A percentile compares a stretch with the other conserved stretches of the same genome.
Conservation (phyloP, 2,797 vertebrate species). For the Synanceia verrucosa region DNA sequence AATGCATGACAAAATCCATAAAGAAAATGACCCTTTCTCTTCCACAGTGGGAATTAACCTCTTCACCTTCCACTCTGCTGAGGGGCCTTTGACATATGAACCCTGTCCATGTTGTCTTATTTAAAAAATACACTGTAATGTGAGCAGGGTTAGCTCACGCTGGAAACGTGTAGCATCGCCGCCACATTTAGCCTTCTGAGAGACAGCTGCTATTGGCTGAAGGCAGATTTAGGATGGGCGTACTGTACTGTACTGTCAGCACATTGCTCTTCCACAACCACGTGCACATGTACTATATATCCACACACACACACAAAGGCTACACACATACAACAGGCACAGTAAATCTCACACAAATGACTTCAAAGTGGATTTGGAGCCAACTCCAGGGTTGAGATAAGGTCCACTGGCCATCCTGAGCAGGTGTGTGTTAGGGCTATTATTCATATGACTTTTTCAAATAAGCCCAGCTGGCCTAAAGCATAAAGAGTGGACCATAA, state of each 20-base stretch:
- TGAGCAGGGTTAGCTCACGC: constrained; percentile 41
- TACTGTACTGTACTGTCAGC: constrained; percentile 41
- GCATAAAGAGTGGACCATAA: neutral
- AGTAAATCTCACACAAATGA: neutral
- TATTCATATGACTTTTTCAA: constrained; percentile 18
- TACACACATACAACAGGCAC: neutral
- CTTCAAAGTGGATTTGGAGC: neutral
- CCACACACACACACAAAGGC: neutral
- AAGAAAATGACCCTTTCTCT: constrained; percentile 54
- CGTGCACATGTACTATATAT: neutral
- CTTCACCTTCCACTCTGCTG: constrained; percentile 13
- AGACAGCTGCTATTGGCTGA: constrained; percentile 59
- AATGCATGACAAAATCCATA: constrained; percentile 61
- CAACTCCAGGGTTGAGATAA: constrained; percentile 14
- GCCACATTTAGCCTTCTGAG: constrained; percentile 62
- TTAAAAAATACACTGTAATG: constrained; percentile 71
- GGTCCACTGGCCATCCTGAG: constrained; percentile 13
- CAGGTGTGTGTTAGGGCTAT: constrained; percentile 25
- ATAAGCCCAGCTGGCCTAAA: constrained; percentile 11
- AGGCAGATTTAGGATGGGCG: constrained; percentile 40
- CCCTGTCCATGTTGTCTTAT: constrained; percentile 58
- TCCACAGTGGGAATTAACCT: constrained; percentile 25
- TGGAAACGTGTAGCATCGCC: constrained; percentile 41
- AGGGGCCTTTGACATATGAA: constrained; percentile 54
- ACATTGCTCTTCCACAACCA: constrained; percentile 24